phyloP scores from a whole-genome alignment of 1,140 invertebrate genomes.

The Camponotus vicinus region DNA sequence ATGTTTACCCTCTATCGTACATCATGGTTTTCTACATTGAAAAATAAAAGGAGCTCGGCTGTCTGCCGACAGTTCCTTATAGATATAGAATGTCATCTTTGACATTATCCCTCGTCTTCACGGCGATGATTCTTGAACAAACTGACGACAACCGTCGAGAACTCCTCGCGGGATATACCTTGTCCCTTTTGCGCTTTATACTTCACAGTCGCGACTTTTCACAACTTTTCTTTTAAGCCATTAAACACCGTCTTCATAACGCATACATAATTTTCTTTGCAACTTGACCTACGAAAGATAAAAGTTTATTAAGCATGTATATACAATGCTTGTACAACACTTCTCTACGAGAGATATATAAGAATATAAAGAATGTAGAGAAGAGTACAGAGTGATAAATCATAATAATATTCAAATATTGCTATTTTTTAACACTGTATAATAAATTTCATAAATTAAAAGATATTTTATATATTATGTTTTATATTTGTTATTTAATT shows the following conservation, averaged over 20 bases:
- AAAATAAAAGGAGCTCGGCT: slow-evolving; percentile 38
- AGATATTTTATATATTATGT: background rate
- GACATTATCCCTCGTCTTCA: slow-evolving; percentile 53
- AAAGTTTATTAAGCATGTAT: slow-evolving; percentile 16
- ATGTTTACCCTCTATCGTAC: slow-evolving; percentile 46
- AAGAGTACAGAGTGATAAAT: background rate
- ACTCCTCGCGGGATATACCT: slow-evolving; percentile 15
- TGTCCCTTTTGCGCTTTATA: slow-evolving; percentile 5
- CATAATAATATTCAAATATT: background rate
- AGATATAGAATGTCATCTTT: slow-evolving; percentile 54
- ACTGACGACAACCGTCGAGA: slow-evolving; percentile 8
- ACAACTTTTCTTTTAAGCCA: slow-evolving; percentile 51
- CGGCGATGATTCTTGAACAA: slow-evolving; percentile 56
- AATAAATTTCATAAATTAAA: background rate
- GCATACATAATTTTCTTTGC: background rate
- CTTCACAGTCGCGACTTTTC: background rate
- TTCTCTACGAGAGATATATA: background rate
- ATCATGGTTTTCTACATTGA: slow-evolving; percentile 39
- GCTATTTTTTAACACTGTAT: background rate
- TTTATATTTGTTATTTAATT: background rate
- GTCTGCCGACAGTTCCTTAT: slow-evolving; percentile 3
- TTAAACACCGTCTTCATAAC: slow-evolving; percentile 26
- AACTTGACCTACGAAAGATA: background rate
- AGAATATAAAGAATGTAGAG: background rate
- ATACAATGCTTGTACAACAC: background rate